Conservation (phyloP, 1,140 invertebrate genomes). For the Nymphalis io region DNA sequence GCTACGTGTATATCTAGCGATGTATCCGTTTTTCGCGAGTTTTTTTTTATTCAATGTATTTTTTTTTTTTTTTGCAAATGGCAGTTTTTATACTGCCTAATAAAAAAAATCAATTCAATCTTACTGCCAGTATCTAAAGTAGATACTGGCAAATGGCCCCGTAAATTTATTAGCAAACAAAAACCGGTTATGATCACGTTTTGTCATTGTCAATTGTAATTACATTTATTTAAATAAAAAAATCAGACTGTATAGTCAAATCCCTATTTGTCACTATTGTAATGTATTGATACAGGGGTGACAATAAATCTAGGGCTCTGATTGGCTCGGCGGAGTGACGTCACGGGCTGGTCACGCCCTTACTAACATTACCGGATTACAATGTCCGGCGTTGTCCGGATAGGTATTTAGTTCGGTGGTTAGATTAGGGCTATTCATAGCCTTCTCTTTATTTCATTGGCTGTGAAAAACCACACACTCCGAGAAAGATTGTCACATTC, state of each 20-base stretch:
- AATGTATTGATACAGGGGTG: slow-evolving; percentile 44
- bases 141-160: too few species aligned
- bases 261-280: slow-evolving; percentile 25
- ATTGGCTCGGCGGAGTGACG: slow-evolving; percentile 64
- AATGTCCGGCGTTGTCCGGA: slow-evolving; percentile 45
- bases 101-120: not conserved
- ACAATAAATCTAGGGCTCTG: slow-evolving; percentile 55
- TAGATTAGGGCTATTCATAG: slow-evolving; percentile 5
- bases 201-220: not conserved
- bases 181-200: not conserved
- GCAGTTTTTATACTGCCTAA: not conserved
- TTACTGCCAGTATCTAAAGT: too few species aligned
- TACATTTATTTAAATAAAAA: not conserved
- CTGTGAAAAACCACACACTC: not conserved
- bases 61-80: not conserved
- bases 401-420: slow-evolving; percentile 19
- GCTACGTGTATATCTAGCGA: not conserved
- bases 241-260: slow-evolving; percentile 4
- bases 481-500: not conserved
- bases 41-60: not conserved
- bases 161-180: too few species aligned
- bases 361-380: slow-evolving; percentile 54
- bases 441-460: not conserved
- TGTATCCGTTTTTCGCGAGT: not conserved
- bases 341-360: slow-evolving; percentile 60